Evolutionary conservation across 2,797 vertebrate genomes (phyloP).

Genomic region (Sorex maritimensis): DNA sequence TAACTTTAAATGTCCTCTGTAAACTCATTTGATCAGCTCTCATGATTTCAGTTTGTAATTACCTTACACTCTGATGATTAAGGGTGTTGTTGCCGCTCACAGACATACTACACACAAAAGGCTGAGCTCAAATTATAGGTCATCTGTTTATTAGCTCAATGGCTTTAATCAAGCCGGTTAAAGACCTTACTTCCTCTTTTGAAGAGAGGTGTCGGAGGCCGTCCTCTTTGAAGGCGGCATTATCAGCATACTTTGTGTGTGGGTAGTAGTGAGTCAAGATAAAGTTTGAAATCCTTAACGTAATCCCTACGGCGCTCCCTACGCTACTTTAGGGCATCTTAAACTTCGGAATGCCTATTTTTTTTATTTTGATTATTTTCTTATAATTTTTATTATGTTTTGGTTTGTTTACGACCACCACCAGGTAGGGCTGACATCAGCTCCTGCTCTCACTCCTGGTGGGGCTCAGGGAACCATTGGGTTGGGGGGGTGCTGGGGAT

Average conservation of each 20-base stretch:
- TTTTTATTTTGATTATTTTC: no score
- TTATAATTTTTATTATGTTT: no score
- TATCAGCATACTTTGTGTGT: neutral
- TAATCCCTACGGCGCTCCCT: neutral
- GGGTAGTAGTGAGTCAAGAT: neutral
- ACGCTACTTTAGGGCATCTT: neutral
- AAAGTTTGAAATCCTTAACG: neutral
- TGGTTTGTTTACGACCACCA: no score
- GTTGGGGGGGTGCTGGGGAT: no score
- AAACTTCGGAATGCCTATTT: no score
- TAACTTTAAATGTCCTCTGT: neutral
- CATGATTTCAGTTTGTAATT: conserved; percentile 57
- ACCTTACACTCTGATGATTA: neutral
- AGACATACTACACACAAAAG: neutral
- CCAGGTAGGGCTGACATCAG: no score
- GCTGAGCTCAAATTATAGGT: neutral
- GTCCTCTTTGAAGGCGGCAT: neutral
- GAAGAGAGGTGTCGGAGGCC: neutral
- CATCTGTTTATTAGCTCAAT: neutral
- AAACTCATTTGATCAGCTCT: conserved; percentile 14
- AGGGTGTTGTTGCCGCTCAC: neutral
- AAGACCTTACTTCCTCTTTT: conserved; percentile 36
- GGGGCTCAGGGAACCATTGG: no score
- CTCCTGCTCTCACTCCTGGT: no score
- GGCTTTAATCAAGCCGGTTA: neutral